A percentile compares a stretch with the other conserved stretches of the same genome.
Conservation (phyloP, 2,113 vertebrate species). For the Pontoporia blainvillei region DNA sequence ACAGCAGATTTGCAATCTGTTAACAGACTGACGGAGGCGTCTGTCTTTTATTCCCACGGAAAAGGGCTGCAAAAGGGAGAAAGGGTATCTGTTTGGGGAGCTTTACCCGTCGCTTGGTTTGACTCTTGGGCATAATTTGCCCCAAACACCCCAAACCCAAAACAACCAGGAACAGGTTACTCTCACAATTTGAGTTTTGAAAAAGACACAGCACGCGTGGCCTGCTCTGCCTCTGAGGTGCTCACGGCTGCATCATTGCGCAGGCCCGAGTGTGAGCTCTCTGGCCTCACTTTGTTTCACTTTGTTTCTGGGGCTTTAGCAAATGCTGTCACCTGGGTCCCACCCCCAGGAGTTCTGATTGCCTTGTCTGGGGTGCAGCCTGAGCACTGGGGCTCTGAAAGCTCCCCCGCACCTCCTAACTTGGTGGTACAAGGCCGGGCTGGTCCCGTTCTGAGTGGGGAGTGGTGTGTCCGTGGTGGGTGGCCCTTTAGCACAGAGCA, state of each 20-base stretch:
- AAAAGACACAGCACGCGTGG: rapidly evolving
- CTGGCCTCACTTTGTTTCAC: too few relatives aligned
- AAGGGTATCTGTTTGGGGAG: too few relatives aligned
- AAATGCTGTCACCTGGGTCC: rapidly evolving
- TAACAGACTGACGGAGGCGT: rapidly evolving
- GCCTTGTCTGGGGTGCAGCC: background rate
- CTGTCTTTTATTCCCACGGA: background rate
- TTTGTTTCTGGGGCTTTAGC: background rate
- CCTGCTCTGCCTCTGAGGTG: background rate
- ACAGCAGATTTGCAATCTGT: background rate
- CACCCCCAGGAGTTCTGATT: background rate
- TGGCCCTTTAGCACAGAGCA: background rate
- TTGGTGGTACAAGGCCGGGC: background rate
- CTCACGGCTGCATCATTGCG: rapidly evolving
- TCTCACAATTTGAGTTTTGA: background rate
- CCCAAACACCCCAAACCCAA: background rate
- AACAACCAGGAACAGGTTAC: background rate
- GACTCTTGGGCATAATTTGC: too few relatives aligned
- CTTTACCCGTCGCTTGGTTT: too few relatives aligned
- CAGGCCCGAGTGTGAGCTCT: rapidly evolving
- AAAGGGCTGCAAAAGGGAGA: background rate
- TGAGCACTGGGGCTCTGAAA: background rate
- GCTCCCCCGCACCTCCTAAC: too few relatives aligned
- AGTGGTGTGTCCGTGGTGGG: rapidly evolving
- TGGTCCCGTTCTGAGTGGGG: rapidly evolving